Evolutionary conservation across 2,888 invertebrate species (phyloP), one percentile per base, ranked within the genome.

Genomic region (Cremastinae sp.): DNA sequence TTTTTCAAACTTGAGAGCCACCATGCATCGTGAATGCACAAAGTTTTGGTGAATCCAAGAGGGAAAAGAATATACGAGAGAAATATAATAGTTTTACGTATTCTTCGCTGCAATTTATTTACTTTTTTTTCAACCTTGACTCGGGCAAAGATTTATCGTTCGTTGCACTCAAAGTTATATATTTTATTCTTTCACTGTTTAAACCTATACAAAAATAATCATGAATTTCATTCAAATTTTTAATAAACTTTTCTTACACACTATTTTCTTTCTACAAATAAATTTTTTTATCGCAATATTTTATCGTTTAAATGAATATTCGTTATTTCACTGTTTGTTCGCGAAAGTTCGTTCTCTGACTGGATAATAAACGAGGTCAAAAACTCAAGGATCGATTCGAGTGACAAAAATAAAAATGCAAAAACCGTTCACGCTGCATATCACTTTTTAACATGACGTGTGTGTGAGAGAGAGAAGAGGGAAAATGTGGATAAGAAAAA

Each of bases 131-230:
- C 8, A 12, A n/a, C 10, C n/a, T 41, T n/a, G 53, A 34, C 28
- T 38, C 20, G 10, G 10, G 36, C 10, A 36, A 49, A 58, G 56
- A 49, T 41, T 20, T 20, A 68, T n/a, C 20, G 59, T 10, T 69
- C 59, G n/a, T 51, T 38, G 69, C 59, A 22, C 59, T 51, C 51
- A 38, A 36, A 41, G 22, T 34, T n/a, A n/a, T n/a, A n/a, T n/a
- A 28, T 28, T 28, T 28, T 5, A 9, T 28, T 28, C 28, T 28
- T 28, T n/a, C n/a, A n/a, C n/a, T n/a, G n/a, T n/a, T n/a, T n/a
- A n/a, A n/a, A n/a, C n/a, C n/a, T n/a, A n/a, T n/a, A n/a, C n/a
- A n/a, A n/a, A n/a, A n/a, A n/a, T n/a, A n/a, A n/a, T n/a, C n/a
- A n/a, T n/a, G 36, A 36, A 9, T 9, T n/a, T n/a, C n/a, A n/a